Percentiles rank a stretch among this genome's conserved stretches.
phyloP scores from a whole-genome alignment of 2,797 vertebrate genomes.

The Phalanger gymnotis region DNA sequence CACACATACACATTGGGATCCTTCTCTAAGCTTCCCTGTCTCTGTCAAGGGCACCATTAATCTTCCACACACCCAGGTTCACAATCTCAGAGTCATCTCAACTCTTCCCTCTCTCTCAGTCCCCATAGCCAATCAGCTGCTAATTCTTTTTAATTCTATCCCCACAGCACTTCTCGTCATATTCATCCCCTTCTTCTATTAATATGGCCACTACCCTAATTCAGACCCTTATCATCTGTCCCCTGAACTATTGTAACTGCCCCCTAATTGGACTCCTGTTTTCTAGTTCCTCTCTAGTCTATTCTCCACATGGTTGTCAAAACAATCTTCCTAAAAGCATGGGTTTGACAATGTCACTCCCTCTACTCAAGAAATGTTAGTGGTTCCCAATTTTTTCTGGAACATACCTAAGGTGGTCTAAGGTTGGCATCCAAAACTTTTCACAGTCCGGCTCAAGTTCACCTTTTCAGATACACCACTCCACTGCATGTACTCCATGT shows the following conservation, averaged over 20 bases:
- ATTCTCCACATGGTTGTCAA: neutral
- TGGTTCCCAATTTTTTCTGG: neutral
- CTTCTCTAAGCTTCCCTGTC: neutral
- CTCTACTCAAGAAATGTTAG: neutral
- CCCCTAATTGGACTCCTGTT: neutral
- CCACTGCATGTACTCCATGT: neutral
- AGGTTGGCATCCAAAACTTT: neutral
- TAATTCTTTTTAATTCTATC: neutral
- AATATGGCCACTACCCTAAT: neutral
- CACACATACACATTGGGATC: neutral
- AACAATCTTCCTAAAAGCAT: neutral
- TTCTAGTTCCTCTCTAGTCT: neutral
- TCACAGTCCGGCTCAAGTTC: neutral
- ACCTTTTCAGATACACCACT: neutral
- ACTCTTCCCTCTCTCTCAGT: neutral
- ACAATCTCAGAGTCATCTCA: neutral
- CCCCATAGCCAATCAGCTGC: neutral
- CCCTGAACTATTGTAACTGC: neutral
- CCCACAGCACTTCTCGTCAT: neutral
- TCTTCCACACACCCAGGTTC: neutral
- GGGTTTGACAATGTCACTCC: neutral
- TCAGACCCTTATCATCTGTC: neutral
- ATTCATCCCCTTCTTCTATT: neutral
- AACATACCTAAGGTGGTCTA: neutral
- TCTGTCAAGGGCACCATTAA: neutral